phyloP scores from a whole-genome alignment of 2,797 vertebrate genomes.

The Danio kyathit region DNA sequence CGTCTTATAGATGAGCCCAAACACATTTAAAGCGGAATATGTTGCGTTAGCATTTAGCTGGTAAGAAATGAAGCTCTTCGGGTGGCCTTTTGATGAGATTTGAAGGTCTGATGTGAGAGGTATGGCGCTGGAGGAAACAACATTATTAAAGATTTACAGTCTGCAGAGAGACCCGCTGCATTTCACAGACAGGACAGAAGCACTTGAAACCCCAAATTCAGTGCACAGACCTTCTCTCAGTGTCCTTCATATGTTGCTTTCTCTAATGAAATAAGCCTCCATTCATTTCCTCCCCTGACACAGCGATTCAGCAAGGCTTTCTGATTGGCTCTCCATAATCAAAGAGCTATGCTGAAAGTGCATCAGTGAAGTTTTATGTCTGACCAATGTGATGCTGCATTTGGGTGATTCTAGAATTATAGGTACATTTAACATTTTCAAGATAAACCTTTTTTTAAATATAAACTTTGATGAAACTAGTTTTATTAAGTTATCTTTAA shows the following conservation, averaged over 20 bases:
- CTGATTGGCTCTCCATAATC: background rate
- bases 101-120: conserved; percentile 24
- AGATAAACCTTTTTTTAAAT: too few species aligned
- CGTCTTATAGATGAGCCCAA: background rate
- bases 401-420: too few species aligned
- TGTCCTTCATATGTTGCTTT: background rate
- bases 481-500: too few species aligned
- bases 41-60: background rate
- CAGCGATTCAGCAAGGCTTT: background rate
- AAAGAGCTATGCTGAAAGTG: background rate
- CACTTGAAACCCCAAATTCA: conserved; percentile 17
- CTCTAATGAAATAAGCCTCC: background rate
- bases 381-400: too few species aligned
- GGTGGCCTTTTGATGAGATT: background rate
- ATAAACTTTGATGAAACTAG: too few species aligned
- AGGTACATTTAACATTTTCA: too few species aligned
- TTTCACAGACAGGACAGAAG: conserved; percentile 24
- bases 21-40: conserved; percentile 3
- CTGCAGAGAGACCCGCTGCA: conserved; percentile 31
- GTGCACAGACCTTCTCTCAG: background rate
- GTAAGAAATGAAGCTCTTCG: background rate
- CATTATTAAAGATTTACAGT: conserved; percentile 59
- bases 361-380: too few species aligned
- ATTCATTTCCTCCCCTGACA: background rate
- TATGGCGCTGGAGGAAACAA: conserved; percentile 38